These are phyloP conservation scores for Ophion slaviceki DNA, from an alignment of 2,888 invertebrate species.

Conservation along the genomic window DNA sequence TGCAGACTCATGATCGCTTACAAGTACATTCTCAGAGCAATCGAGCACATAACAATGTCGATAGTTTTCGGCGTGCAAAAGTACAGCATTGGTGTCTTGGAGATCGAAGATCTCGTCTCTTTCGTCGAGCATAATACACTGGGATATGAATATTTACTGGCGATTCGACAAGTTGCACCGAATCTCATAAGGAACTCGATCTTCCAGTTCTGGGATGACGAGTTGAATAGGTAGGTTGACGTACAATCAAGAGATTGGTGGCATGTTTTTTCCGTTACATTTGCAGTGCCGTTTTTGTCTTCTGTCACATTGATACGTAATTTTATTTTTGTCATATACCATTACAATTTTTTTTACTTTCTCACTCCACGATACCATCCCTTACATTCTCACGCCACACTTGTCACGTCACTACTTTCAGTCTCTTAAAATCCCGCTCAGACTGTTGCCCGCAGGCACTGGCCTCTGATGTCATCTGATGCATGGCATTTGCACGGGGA, in stretches of 20 bases:
- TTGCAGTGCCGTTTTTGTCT: neutral
- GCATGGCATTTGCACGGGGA: too few relatives aligned
- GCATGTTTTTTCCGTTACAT: neutral
- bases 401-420: neutral
- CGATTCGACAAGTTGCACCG: conserved; percentile 81
- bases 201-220: conserved; percentile 31
- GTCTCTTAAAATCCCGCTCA: neutral
- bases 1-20: conserved; percentile 82
- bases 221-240: conserved; percentile 41
- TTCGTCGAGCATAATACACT: conserved; percentile 82
- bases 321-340: neutral
- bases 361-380: too few relatives aligned
- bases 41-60: conserved; percentile 83
- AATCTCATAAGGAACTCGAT: conserved; percentile 73
- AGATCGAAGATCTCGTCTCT: conserved; percentile 77
- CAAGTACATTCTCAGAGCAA: conserved; percentile 83
- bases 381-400: too few relatives aligned
- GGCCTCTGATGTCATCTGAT: too few relatives aligned
- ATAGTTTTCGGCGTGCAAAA: conserved; percentile 83
- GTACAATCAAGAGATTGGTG: neutral
- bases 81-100: conserved; percentile 79
- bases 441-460: too few relatives aligned
- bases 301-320: neutral
- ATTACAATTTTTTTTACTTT: neutral
- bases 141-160: conserved; percentile 82